Conservation (phyloP, 2,797 vertebrate species). For the Oreortyx pictus region DNA sequence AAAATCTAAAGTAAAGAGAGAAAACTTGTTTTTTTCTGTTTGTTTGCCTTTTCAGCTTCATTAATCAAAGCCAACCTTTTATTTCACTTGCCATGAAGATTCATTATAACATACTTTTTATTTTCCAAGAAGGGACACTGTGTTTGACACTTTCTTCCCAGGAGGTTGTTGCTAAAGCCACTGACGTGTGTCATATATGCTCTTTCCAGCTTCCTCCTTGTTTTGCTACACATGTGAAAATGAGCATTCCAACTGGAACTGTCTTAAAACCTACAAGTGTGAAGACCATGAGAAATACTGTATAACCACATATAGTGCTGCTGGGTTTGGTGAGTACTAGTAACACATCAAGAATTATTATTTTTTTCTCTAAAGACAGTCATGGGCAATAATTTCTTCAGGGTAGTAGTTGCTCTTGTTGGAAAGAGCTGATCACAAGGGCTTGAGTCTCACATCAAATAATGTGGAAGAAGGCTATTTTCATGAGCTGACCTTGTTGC, state of each 20-base stretch:
- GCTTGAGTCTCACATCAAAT: accelerated
- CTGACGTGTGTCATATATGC: not conserved
- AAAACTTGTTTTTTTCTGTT: not conserved
- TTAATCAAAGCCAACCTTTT: not conserved
- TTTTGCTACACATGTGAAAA: conserved; percentile 34
- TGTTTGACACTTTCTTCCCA: not conserved
- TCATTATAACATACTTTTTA: not conserved
- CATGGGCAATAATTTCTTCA: not conserved
- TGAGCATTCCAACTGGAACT: conserved; percentile 68
- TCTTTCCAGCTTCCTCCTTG: conserved; percentile 41
- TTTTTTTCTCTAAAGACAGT: accelerated
- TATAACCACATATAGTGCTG: conserved; percentile 5
- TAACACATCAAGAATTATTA: not conserved
- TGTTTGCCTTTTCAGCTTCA: not conserved
- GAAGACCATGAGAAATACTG: conserved; percentile 53
- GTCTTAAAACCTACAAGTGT: conserved; percentile 56
- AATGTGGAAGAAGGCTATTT: not conserved
- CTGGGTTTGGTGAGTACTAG: conserved; percentile 19
- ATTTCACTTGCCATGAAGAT: not conserved
- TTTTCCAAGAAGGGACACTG: not conserved
- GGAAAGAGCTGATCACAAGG: not conserved
- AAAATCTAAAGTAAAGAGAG: not conserved
- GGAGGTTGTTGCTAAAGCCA: not conserved
- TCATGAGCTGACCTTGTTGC: not conserved
- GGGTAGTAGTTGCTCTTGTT: not conserved